These are phyloP conservation scores for Brachionus manjavacas DNA, from an alignment of 1,140 invertebrate genomes.

Conservation along the genomic window DNA sequence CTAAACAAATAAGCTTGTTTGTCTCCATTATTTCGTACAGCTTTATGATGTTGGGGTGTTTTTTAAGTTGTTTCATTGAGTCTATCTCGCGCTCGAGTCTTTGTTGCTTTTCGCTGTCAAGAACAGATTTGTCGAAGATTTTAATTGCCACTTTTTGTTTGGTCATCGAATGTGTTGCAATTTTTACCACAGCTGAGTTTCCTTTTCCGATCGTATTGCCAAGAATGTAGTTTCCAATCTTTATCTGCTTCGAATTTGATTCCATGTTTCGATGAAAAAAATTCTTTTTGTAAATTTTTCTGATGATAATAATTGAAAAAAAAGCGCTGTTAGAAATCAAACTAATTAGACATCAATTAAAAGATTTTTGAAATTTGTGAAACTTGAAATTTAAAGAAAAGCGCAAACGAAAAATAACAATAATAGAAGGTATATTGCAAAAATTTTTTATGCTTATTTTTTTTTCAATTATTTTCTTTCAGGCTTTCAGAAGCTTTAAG, in stretches of 20 bases:
- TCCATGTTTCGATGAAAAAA: conserved; percentile 1
- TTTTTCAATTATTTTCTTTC: background rate
- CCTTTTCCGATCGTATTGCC: conserved; percentile 89
- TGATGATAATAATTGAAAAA: background rate
- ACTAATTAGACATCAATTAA: conserved; percentile 1
- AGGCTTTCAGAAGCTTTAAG: background rate
- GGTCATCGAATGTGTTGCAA: conserved; percentile 97
- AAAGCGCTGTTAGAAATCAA: background rate
- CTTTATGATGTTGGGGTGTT: conserved; percentile 12
- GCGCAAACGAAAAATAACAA: background rate
- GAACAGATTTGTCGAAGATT: conserved; percentile 88
- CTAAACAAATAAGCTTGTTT: conserved; percentile 21
- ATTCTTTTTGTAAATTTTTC: background rate
- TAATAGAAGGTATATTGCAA: background rate
- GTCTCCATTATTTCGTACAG: conserved; percentile 42
- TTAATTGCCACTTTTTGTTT: conserved; percentile 87
- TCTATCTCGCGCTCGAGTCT: conserved; percentile 36
- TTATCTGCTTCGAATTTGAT: conserved; percentile 33
- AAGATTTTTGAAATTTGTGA: background rate
- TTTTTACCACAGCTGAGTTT: conserved; percentile 99
- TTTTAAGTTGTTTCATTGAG: conserved; percentile 36
- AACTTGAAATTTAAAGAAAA: background rate
- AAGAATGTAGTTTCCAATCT: conserved; percentile 33
- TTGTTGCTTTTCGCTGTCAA: conserved; percentile 30
- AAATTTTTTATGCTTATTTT: conserved; percentile 29